Conservation (phyloP, 2,113 vertebrate genomes). For the Eonycteris spelaea region DNA sequence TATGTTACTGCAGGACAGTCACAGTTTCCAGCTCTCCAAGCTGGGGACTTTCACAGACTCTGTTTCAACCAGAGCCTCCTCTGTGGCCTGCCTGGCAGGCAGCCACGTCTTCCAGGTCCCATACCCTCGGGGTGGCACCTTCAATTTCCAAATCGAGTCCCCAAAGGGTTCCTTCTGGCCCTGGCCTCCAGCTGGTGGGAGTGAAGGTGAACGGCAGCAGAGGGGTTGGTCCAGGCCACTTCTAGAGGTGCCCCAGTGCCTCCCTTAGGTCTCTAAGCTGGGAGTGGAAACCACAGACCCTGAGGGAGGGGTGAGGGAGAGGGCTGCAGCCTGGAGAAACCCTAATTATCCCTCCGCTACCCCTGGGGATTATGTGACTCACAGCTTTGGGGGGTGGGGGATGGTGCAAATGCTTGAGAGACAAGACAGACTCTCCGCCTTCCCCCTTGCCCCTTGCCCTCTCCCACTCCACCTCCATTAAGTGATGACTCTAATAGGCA, state of each 20-base stretch:
- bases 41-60: constrained; percentile 58
- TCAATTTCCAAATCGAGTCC: constrained; percentile 7
- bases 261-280: not conserved
- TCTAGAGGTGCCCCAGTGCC: not conserved
- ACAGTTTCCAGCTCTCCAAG: constrained; percentile 75
- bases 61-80: constrained; percentile 30
- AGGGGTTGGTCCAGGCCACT: not conserved
- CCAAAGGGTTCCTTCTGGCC: not conserved
- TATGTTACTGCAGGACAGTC: constrained; percentile 78
- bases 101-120: constrained; percentile 8
- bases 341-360: not conserved
- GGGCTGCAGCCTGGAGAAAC: not conserved
- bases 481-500: constrained; percentile 16
- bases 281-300: not conserved
- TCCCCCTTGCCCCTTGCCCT: not conserved
- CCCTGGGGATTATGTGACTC: not conserved
- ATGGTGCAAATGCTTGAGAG: not conserved
- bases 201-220: not conserved
- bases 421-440: no score
- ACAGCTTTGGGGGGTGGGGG: not conserved
- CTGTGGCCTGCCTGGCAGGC: constrained; percentile 19
- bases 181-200: not conserved
- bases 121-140: not conserved
- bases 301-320: not conserved
- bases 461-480: not conserved